Evolutionary conservation across 2,113 vertebrate genomes (phyloP), one percentile per base, ranked within the genome.

Genomic region (Eptesicus fuscus): DNA sequence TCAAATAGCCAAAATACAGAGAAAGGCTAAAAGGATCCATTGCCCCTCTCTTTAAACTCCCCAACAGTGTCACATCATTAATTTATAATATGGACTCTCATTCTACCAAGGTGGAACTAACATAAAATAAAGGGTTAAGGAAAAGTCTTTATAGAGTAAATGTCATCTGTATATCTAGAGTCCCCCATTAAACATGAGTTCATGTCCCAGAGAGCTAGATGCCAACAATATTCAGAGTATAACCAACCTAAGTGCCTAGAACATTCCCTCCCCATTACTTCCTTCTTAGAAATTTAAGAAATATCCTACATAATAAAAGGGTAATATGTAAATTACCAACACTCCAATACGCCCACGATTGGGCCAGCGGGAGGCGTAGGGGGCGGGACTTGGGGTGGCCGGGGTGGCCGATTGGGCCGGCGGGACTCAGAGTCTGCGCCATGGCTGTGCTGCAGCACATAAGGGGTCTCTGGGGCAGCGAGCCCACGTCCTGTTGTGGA

Each of bases 41-140:
- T 25, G 7, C 4, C 0, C 25, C 11, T 63, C 8, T 67, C 20
- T n/a, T 84, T 73, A 87, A 88, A 22, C 25, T 35, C n/a, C 3
- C 20, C 25, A 61, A 67, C 2, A 65, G 14, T 20, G 30, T 4
- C 70, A 13, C 56, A 86, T 40, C 42, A 80, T 40, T 90, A 79
- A 84, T 76, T 47, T 89, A 49, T 67, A 84, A 65, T 78, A 84
- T n/a, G 9, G 20, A 40, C 65, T 87, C 30, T 23, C 37, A 76
- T 88, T 59, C 67, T 90, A 22, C 47, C 40, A 69, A 74, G 5
- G 30, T 49, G 69, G 65, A 86, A 44, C 13, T 47, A 77, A 79
- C 90, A 69, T 65, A 79, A 93, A 90, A 69, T 53, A 59, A 96
- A 89, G 88, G 0, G 61, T 76, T 88, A 40, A 70, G 23, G n/a